These are phyloP conservation scores for Leptinotarsa tumamoca DNA, from an alignment of 2,888 invertebrate genomes.

Conservation along the genomic window DNA sequence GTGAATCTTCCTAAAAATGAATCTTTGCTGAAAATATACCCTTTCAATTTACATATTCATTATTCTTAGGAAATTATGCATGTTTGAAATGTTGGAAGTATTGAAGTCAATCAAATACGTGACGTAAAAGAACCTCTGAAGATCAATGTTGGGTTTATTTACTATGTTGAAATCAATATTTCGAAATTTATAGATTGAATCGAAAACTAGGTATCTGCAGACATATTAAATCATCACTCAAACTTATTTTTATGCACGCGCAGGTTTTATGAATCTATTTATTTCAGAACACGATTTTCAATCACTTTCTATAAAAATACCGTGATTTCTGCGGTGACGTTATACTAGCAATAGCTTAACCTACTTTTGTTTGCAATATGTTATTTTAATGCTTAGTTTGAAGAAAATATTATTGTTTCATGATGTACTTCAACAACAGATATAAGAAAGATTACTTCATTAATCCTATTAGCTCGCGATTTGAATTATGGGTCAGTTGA, in stretches of 20 bases:
- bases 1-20: too few relatives aligned
- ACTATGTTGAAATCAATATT: too few relatives aligned
- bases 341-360: constrained; percentile 14
- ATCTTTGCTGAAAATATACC: too few relatives aligned
- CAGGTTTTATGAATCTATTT: background rate
- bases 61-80: too few relatives aligned
- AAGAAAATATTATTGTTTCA: constrained; percentile 7
- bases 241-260: constrained; percentile 11
- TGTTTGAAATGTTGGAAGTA: too few relatives aligned
- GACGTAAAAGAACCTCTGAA: too few relatives aligned
- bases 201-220: background rate
- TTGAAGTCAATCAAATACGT: too few relatives aligned
- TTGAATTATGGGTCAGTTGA: background rate
- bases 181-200: background rate
- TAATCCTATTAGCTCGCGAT: background rate
- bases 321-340: constrained; percentile 14
- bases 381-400: constrained; percentile 7
- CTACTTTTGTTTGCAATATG: constrained; percentile 12
- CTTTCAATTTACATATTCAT: too few relatives aligned
- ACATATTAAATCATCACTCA: background rate
- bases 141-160: too few relatives aligned
- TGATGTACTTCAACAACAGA: background rate
- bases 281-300: constrained; percentile 5
- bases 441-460: background rate
- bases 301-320: constrained; percentile 18